These are phyloP conservation scores for Polydrusus tereticollis DNA, from an alignment of 2,888 invertebrate genomes.

Conservation along the genomic window DNA sequence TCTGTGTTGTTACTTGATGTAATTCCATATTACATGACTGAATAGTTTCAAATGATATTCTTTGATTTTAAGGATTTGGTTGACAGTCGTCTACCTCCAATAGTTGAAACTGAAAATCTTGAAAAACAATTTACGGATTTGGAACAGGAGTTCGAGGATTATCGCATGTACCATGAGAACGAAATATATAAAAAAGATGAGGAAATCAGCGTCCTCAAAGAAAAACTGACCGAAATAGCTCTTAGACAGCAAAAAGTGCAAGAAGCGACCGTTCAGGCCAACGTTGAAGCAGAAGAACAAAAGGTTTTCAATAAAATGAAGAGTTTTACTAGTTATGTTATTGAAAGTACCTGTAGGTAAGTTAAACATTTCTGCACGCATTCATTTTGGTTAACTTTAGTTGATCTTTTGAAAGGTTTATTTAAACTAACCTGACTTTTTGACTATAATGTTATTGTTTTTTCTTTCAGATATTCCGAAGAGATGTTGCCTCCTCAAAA, in stretches of 20 bases:
- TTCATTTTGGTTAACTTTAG: too few relatives aligned
- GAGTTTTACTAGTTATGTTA: constrained; percentile 61
- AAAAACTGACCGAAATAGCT: constrained; percentile 67
- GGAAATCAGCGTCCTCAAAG: constrained; percentile 71
- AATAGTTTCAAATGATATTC: neutral
- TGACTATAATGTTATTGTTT: too few relatives aligned
- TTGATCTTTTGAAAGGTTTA: too few relatives aligned
- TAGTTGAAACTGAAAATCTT: constrained; percentile 79
- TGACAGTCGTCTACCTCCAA: constrained; percentile 76
- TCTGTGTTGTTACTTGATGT: too few relatives aligned
- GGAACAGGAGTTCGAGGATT: constrained; percentile 75
- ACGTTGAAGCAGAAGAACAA: constrained; percentile 55
- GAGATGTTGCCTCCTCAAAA: constrained; percentile 59
- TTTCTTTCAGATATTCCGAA: constrained; percentile 57
- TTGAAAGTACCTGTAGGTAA: constrained; percentile 61
- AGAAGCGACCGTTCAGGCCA: constrained; percentile 54
- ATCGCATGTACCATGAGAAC: constrained; percentile 69
- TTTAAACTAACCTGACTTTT: too few relatives aligned
- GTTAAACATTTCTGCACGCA: neutral
- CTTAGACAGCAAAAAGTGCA: constrained; percentile 55
- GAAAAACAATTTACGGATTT: constrained; percentile 81
- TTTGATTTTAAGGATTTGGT: constrained; percentile 60
- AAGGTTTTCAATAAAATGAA: constrained; percentile 58
- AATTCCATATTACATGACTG: too few relatives aligned
- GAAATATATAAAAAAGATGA: constrained; percentile 71